phyloP scores from a whole-genome alignment of 23 tunicate genomes.

The Phallusia fumigata region DNA sequence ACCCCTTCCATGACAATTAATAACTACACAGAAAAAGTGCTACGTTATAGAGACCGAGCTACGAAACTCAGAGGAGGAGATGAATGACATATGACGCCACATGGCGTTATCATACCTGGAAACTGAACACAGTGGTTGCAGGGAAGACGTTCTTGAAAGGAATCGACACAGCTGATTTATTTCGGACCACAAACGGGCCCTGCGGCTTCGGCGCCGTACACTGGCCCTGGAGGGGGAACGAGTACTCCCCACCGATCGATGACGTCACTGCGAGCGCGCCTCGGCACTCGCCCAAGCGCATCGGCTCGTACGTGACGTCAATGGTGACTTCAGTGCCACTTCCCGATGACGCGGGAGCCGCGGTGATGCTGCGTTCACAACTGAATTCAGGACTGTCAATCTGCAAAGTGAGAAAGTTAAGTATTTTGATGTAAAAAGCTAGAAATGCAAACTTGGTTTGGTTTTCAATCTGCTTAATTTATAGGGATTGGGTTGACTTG shows the following conservation, averaged over 20 bases:
- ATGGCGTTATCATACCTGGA: constrained; percentile 49
- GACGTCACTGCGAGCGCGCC: constrained; percentile 77
- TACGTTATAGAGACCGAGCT: background rate
- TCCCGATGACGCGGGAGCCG: constrained; percentile 91
- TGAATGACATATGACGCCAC: no score
- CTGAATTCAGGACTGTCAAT: constrained; percentile 60
- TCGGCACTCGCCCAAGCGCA: constrained; percentile 51
- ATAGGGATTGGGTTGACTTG: no score
- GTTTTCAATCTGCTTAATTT: no score
- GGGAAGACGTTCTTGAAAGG: constrained; percentile 88
- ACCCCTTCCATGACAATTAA: no score
- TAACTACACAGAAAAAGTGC: no score
- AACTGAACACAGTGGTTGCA: constrained; percentile 48
- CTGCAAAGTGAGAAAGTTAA: constrained; percentile 24
- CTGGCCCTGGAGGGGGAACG: constrained; percentile 76
- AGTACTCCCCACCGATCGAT: constrained; percentile 86
- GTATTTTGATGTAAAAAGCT: background rate
- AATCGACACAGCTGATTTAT: constrained; percentile 70
- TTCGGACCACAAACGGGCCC: constrained; percentile 87
- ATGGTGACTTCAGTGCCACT: constrained; percentile 89
- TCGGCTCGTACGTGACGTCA: constrained; percentile 93
- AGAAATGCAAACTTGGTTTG: background rate
- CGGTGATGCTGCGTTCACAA: constrained; percentile 74
- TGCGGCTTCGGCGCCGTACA: constrained; percentile 87
- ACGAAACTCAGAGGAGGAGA: background rate